Base-by-base conservation (phyloP, 2,888 invertebrate genomes). In the Atethmia centrago region DNA sequence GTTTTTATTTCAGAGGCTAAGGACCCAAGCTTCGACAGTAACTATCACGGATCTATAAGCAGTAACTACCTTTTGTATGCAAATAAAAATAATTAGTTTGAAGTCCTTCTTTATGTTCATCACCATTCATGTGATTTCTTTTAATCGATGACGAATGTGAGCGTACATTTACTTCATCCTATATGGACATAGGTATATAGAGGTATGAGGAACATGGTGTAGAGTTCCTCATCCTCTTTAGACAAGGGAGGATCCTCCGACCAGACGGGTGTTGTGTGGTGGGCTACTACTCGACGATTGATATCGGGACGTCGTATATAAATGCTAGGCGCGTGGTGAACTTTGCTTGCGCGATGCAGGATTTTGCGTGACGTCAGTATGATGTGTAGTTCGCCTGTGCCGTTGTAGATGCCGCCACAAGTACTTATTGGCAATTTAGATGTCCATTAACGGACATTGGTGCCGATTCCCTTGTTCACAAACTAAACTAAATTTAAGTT, bases 31-130 rank as follows among this genome's bases (percentile, higher is more conserved):
- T n/a, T 53, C 2, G 21, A 19, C 14, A 59, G 14, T 51, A 28
- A 21, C 28, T 40, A 47, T 28, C 25, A 61, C 40, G 12, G 28
- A 12, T 51, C 1, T 19, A 19, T 12, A 59, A 4, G 16, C 14
- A 28, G 2, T 53, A 65, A 73, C 31, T 56, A 45, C 28, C 74
- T 2, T 51, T 77, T 77, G 74, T 77, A 77, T 80, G 74, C 31
- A 66, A 77, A 79, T 74, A 28, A 28, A 51, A 40, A 62, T 61
- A 61, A 75, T 69, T 40, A 31, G n/a, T 45, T 59, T 36, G 19
- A 36, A 31, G 28, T 66, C 8, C 28, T 31, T 47, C 16, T 47
- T 25, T 42, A 14, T 9, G 3, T 7, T 9, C 2, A n/a, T 42
- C 49, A 28, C 2, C n/a, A 8, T 58, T 77, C 14, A 42, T 31